These are phyloP conservation scores for Crenichthys baileyi DNA, from an alignment of 2,797 vertebrate species.

Conservation along the genomic window DNA sequence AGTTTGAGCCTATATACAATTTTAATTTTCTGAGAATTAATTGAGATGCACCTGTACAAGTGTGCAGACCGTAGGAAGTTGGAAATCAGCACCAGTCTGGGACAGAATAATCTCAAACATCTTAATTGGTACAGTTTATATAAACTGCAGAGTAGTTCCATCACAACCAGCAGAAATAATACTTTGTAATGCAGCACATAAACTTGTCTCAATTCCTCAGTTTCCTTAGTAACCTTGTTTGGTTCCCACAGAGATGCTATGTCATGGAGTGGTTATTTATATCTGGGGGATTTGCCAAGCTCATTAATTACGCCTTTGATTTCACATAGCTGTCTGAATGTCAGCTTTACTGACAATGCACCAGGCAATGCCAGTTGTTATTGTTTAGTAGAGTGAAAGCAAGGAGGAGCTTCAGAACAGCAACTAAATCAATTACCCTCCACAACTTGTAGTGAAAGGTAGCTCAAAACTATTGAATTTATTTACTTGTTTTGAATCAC, in stretches of 20 bases:
- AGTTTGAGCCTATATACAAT: background rate
- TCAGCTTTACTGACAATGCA: constrained; percentile 52
- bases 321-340: constrained; percentile 27
- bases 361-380: constrained; percentile 49
- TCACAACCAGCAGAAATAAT: constrained; percentile 5
- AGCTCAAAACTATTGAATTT: constrained; percentile 53
- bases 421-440: constrained; percentile 65
- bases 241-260: constrained; percentile 28
- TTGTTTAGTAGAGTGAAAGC: constrained; percentile 47
- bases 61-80: too few species aligned
- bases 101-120: background rate
- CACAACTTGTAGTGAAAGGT: constrained; percentile 51
- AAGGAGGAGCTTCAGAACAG: constrained; percentile 44
- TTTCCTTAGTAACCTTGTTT: constrained; percentile 23
- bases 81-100: background rate
- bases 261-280: constrained; percentile 25
- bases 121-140: constrained; percentile 6
- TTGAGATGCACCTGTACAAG: background rate
- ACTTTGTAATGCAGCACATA: background rate
- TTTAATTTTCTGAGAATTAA: background rate
- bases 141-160: background rate
- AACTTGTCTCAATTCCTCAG: constrained; percentile 14
- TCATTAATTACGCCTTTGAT: constrained; percentile 45
- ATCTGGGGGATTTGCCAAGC: constrained; percentile 33
- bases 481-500: constrained; percentile 66